These are phyloP conservation scores for Chamaetylas fuelleborni DNA, from an alignment of 2,113 vertebrate species.

Conservation along the genomic window DNA sequence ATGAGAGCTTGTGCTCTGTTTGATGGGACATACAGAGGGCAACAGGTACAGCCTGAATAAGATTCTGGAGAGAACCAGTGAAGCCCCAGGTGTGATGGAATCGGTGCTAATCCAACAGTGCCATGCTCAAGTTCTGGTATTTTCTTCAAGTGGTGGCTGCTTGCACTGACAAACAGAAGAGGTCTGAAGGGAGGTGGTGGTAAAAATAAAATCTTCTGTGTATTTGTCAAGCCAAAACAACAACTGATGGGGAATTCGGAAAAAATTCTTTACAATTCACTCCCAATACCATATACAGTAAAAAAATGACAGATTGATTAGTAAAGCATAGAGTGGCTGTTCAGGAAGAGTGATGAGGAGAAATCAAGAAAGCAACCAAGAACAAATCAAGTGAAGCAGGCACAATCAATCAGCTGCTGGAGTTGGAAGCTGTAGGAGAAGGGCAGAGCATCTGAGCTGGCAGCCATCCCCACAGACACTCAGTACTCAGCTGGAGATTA, in stretches of 20 bases:
- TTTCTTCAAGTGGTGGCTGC: not conserved
- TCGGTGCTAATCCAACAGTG: not conserved
- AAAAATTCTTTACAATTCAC: not conserved
- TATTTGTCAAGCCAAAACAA: not conserved
- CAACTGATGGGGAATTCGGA: not conserved
- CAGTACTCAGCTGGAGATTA: not conserved
- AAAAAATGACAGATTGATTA: constrained; percentile 5
- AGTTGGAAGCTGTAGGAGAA: not conserved
- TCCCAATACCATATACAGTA: not conserved
- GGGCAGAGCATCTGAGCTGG: not conserved
- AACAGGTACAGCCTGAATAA: not conserved
- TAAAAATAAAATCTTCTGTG: not conserved
- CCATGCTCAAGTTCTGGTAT: not conserved
- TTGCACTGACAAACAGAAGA: not conserved
- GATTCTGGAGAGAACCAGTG: not conserved
- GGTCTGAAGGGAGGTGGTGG: not conserved
- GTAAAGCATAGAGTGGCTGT: constrained; percentile 3
- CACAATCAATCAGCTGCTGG: constrained; percentile 6
- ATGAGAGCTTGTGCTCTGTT: not conserved
- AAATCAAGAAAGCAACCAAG: constrained; percentile 35
- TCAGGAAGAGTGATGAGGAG: constrained; percentile 32
- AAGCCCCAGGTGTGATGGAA: not conserved
- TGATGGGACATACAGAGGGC: fast-evolving
- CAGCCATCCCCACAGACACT: not conserved
- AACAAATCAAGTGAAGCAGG: constrained; percentile 14